Evolutionary conservation across 2,888 invertebrate species (phyloP), one percentile per base, ranked within the genome.

Genomic region (Amphipoea lucens): DNA sequence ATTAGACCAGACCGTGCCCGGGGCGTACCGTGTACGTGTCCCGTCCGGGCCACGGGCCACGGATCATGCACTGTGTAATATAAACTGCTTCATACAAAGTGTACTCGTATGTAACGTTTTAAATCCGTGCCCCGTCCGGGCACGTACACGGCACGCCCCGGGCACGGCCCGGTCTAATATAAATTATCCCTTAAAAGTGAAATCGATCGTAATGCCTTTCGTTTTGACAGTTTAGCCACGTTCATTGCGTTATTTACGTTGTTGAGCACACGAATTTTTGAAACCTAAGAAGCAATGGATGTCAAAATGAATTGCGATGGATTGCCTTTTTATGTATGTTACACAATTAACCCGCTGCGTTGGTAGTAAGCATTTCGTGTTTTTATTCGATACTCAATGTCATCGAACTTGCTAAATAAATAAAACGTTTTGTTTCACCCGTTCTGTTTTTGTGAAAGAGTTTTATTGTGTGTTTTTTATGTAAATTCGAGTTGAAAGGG

Each of bases 371-470:
- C 51, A 67, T 12, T 51, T 20, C n/a, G 42, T 29, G 57, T 69
- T 74, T 74, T 62, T 60, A 17, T 9, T 29, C 12, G 40, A 70
- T 60, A 57, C 4, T n/a, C 42, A 17, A 20, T 17, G n/a, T n/a
- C 57, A 51, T 29, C 45, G n/a, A 70, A 51, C 54, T 69, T 48
- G 23, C n/a, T 6, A 42, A 76, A 60, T 36, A 3, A 29, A 62
- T 72, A 67, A 62, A 71, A 69, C 51, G 17, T n/a, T 54, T 57
- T 42, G 20, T 54, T 60, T 65, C 20, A 29, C 29, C 40, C 9
- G 17, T 17, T 72, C 17, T 57, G 45, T 79, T 79, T 75, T 57
- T 40, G 14, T 42, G 36, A 42, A n/a, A 23, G 14, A 17, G n/a
- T 70, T 54, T 70, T n/a, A 36, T 1, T 63, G 17, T 29, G 14